phyloP scores from a whole-genome alignment of 2,113 vertebrate species.

The Dendrocopos noguchii region DNA sequence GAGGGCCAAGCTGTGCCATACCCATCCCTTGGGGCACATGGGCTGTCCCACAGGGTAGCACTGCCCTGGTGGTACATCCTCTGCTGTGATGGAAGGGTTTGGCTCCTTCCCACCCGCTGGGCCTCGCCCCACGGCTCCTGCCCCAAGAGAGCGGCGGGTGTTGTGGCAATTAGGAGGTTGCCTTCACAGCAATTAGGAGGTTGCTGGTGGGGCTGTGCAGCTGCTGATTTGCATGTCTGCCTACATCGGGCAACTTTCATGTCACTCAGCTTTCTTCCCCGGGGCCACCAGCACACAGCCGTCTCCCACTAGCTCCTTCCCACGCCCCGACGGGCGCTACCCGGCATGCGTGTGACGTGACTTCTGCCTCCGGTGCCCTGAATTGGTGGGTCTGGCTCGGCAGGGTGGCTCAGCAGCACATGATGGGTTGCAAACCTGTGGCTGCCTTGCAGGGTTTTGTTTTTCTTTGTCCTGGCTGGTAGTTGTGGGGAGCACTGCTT shows the following conservation, averaged over 20 bases:
- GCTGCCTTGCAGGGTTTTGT: not conserved
- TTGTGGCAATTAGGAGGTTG: not conserved
- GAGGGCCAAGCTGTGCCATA: not conserved
- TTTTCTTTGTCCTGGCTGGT: not conserved
- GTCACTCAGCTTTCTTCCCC: not conserved
- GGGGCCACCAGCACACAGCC: rapidly evolving
- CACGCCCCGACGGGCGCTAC: not conserved
- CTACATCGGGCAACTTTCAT: not conserved
- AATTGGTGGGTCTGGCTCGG: rapidly evolving
- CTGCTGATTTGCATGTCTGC: slow-evolving; percentile 50
- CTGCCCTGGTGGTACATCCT: not conserved
- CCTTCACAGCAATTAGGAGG: not conserved
- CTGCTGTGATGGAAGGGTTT: not conserved
- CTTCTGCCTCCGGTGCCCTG: rapidly evolving
- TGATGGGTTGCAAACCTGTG: rapidly evolving
- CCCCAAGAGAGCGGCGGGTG: not conserved
- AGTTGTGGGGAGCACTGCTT: not conserved
- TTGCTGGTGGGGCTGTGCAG: not conserved
- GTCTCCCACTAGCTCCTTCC: not conserved
- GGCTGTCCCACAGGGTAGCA: not conserved
- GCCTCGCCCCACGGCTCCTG: not conserved
- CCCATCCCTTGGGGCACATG: not conserved
- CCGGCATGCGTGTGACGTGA: rapidly evolving
- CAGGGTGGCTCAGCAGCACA: not conserved
- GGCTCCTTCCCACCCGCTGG: not conserved